Base-by-base conservation (phyloP, 1,140 invertebrate species). In the Ooceraea biroi region DNA sequence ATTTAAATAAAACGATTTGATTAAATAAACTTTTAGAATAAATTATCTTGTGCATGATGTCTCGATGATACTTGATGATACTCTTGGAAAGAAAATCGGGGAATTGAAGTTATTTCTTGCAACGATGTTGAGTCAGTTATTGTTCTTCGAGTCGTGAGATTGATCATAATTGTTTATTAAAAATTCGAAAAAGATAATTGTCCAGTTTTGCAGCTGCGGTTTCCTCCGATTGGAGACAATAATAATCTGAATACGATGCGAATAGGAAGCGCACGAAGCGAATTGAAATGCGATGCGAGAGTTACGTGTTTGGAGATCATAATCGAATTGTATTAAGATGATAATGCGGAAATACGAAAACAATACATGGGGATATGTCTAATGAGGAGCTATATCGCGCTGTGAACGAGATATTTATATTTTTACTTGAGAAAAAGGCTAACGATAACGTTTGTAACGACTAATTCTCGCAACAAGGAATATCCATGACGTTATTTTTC, bases 401-500 rank as follows among this genome's bases (percentile, higher is more conserved):
- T 85, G 87, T 86, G 89, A 88, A 89, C 84, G 84, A 91, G 88
- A 92, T 88, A 89, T 93, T 93, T 90, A 93, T 93, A 93, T 93
- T 94, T 94, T 93, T 93, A 93, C 92, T 92, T 92, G 90, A 84
- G 60, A 86, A 89, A 91, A 80, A 86, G 84, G 88, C 86, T 78
- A 90, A 65, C 36, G n/a, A 74, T 90, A 88, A 91, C 73, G 73
- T 92, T 91, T 92, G 77, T 92, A 92, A 91, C 52, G 61, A 89
- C 84, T 84, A 87, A 88, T 91, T 87, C 78, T 82, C 88, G 57
- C 63, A 50, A 66, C 69, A 74, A 85, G 60, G 41, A 83, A 84
- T 87, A 50, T 85, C 85, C 66, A 78, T 78, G 82, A 91, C 58
- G 85, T 94, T 93, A 93, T 92, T 93, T 94, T 94, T 93, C 89